These are phyloP conservation scores for Spinibarbus caldwelli DNA, from an alignment of 2,797 vertebrate genomes.

Conservation along the genomic window DNA sequence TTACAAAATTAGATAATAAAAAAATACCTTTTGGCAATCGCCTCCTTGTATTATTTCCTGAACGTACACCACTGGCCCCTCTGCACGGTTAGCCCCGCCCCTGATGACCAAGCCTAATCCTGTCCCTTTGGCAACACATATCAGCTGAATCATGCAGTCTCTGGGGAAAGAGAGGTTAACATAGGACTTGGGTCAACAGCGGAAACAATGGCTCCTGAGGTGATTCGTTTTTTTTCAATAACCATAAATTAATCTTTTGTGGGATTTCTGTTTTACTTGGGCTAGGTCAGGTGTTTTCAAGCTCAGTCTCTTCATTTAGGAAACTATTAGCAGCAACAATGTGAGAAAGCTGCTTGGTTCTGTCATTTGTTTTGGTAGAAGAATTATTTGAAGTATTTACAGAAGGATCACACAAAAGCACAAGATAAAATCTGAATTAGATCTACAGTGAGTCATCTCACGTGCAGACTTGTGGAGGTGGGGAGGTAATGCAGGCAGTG, in stretches of 20 bases:
- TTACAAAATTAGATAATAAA: no score
- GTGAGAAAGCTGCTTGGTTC: neutral
- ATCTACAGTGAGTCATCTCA: conserved; percentile 38
- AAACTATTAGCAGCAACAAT: conserved; percentile 8
- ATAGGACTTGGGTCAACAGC: conserved; percentile 52
- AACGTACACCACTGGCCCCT: conserved; percentile 92
- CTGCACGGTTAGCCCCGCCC: conserved; percentile 88
- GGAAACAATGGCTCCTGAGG: conserved; percentile 45
- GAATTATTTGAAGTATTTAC: neutral
- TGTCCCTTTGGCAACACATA: conserved; percentile 86
- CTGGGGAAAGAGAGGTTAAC: conserved; percentile 70
- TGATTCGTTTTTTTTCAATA: conserved; percentile 48
- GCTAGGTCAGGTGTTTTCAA: conserved; percentile 26
- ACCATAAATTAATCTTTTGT: conserved; percentile 50
- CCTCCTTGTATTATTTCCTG: conserved; percentile 90
- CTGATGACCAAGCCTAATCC: conserved; percentile 87
- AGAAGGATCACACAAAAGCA: neutral
- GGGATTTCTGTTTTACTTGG: conserved; percentile 38
- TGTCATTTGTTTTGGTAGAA: neutral
- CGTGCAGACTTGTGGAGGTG: conserved; percentile 59
- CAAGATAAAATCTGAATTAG: neutral
- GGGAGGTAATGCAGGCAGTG: conserved; percentile 63
- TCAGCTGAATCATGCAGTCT: conserved; percentile 88
- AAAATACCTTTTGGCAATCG: conserved; percentile 92
- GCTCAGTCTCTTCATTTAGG: conserved; percentile 14